These are phyloP conservation scores for Andrena bicolor DNA, from an alignment of 2,888 invertebrate species.

Conservation along the genomic window DNA sequence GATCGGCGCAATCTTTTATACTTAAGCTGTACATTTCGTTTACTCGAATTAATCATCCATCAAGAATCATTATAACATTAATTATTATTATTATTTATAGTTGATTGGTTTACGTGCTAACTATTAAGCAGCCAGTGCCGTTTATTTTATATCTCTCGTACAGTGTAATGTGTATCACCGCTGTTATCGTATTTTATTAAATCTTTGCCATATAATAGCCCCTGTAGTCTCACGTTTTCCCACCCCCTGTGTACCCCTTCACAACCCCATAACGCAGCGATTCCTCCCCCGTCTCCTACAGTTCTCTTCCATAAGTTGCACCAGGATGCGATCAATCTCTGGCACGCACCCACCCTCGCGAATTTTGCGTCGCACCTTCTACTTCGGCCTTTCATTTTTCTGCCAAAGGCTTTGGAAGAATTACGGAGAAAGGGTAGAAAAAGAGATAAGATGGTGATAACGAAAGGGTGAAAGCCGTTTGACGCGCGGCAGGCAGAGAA, in stretches of 20 bases:
- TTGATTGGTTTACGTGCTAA: slow-evolving; percentile 69
- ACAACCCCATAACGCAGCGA: background rate
- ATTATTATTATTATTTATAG: slow-evolving; percentile 73
- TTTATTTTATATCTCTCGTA: slow-evolving; percentile 74
- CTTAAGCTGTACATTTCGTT: slow-evolving; percentile 71
- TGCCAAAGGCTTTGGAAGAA: background rate
- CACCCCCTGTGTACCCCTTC: slow-evolving; percentile 22
- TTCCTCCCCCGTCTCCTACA: background rate
- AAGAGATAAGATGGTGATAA: background rate
- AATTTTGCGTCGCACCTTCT: background rate
- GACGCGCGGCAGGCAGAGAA: background rate
- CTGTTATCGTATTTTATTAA: slow-evolving; percentile 77
- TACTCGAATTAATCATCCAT: slow-evolving; percentile 49
- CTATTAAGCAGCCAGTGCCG: slow-evolving; percentile 71
- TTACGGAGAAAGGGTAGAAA: background rate
- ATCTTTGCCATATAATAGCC: slow-evolving; percentile 76
- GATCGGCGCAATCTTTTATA: slow-evolving; percentile 41
- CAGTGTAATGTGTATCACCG: slow-evolving; percentile 71
- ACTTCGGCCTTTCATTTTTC: slow-evolving; percentile 7
- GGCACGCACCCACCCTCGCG: background rate
- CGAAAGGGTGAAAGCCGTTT: slow-evolving; percentile 16
- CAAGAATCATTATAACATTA: slow-evolving; percentile 52
- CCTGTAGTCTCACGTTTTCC: slow-evolving; percentile 57
- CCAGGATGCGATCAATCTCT: background rate
- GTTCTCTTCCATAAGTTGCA: background rate